Evolutionary conservation across 2,113 vertebrate genomes (phyloP).

Genomic region (Psephotus haematonotus): DNA sequence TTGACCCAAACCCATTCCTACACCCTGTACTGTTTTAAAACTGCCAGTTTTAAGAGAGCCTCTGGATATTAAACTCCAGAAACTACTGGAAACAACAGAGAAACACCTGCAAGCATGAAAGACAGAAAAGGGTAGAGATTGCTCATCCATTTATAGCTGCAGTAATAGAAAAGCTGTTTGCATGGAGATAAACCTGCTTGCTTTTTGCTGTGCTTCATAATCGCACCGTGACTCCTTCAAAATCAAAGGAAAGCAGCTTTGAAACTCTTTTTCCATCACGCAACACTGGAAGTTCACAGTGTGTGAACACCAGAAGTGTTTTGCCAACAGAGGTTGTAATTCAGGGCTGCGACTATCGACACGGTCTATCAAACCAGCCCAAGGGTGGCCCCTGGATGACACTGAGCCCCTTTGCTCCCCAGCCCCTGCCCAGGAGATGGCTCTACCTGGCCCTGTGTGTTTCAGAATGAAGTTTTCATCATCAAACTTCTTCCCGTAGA

Average conservation of each 20-base stretch:
- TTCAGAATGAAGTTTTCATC: conserved; percentile 99
- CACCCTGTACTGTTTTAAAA: accelerated
- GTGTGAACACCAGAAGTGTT: accelerated
- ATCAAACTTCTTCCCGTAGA: conserved; percentile 95
- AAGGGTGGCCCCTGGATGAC: accelerated
- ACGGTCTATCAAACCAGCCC: accelerated
- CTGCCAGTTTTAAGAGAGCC: neutral
- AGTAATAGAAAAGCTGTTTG: neutral
- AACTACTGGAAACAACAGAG: neutral
- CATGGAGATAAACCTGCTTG: neutral
- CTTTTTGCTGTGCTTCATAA: neutral
- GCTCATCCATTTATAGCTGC: neutral
- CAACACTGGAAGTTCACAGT: neutral
- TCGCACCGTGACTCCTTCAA: neutral
- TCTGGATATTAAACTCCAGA: neutral
- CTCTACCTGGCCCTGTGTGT: conserved; percentile 88
- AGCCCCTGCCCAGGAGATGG: neutral
- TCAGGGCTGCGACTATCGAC: neutral
- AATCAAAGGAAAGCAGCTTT: neutral
- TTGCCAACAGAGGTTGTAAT: accelerated
- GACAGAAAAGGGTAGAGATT: neutral
- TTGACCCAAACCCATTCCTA: neutral
- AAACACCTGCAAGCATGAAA: neutral
- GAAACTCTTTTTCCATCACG: neutral
- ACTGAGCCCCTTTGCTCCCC: neutral